Evolutionary conservation across 2,797 vertebrate species (phyloP).

Genomic region (Pelobates cultripes): DNA sequence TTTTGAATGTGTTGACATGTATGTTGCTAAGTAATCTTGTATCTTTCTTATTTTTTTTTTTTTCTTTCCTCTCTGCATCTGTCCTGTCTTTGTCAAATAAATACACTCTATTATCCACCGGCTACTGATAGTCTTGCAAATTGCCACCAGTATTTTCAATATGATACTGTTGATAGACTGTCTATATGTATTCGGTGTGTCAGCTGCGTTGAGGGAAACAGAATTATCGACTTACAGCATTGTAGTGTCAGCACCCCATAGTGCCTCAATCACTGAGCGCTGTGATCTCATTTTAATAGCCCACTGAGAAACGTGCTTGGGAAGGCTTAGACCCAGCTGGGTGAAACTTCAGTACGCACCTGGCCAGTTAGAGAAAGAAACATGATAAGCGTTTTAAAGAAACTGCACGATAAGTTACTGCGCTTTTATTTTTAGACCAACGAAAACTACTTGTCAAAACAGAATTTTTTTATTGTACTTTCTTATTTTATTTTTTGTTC

Average conservation of each 20-base stretch:
- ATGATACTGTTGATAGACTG: slow-evolving; percentile 28
- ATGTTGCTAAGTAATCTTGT: not conserved
- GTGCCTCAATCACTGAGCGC: not conserved
- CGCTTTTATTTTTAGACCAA: too few species aligned
- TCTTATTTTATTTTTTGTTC: not conserved
- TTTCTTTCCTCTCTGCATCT: slow-evolving; percentile 20
- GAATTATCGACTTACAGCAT: slow-evolving; percentile 11
- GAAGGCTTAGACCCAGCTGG: slow-evolving; percentile 54
- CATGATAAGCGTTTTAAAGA: not conserved
- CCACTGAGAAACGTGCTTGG: slow-evolving; percentile 18
- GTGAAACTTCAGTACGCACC: slow-evolving; percentile 62
- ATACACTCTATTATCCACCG: not conserved
- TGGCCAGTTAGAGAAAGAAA: slow-evolving; percentile 55
- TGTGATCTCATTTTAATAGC: slow-evolving; percentile 24
- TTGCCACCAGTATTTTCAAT: slow-evolving; percentile 18
- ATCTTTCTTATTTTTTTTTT: too few species aligned
- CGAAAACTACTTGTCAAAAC: too few species aligned
- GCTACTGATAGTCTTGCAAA: slow-evolving; percentile 15
- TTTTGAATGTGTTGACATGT: slow-evolving; percentile 34
- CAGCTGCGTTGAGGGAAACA: slow-evolving; percentile 22
- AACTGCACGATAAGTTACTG: too few species aligned
- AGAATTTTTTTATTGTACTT: not conserved
- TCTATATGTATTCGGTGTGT: slow-evolving; percentile 12
- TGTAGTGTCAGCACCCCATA: slow-evolving; percentile 34
- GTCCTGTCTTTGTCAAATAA: slow-evolving; percentile 7